Evolutionary conservation across 2,113 vertebrate genomes (phyloP).

Genomic region (Calonectris borealis): DNA sequence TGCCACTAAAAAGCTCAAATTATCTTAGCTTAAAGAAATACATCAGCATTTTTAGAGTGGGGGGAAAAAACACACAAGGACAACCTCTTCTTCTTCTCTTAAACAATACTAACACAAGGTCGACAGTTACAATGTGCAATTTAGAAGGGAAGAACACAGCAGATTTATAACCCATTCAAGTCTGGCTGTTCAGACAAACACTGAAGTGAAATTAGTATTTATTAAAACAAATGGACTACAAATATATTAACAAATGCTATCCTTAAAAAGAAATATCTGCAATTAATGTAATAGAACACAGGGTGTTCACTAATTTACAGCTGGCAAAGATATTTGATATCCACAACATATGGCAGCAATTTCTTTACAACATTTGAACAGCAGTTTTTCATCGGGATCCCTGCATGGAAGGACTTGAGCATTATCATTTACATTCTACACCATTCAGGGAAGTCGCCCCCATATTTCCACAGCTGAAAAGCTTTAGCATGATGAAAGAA

Average conservation of each 20-base stretch:
- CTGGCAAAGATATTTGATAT: neutral
- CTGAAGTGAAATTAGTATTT: neutral
- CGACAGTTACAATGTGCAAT: neutral
- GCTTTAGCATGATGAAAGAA: neutral
- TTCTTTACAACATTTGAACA: neutral
- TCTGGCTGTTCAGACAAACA: neutral
- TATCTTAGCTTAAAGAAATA: neutral
- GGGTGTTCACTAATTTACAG: neutral
- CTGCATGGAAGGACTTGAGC: neutral
- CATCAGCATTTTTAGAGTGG: neutral
- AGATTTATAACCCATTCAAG: neutral
- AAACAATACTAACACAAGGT: neutral
- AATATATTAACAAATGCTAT: neutral
- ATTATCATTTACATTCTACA: neutral
- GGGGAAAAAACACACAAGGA: neutral
- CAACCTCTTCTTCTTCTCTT: neutral
- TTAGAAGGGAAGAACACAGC: neutral
- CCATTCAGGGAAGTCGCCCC: neutral
- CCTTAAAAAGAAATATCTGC: conserved; percentile 5
- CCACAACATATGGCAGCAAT: neutral
- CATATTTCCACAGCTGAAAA: neutral
- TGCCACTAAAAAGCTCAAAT: neutral
- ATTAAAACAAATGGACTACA: conserved; percentile 6
- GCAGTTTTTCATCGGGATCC: neutral
- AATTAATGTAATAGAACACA: neutral